Evolutionary conservation across 2,113 vertebrate species (phyloP).

Genomic region (Pyxicephalus adspersus): DNA sequence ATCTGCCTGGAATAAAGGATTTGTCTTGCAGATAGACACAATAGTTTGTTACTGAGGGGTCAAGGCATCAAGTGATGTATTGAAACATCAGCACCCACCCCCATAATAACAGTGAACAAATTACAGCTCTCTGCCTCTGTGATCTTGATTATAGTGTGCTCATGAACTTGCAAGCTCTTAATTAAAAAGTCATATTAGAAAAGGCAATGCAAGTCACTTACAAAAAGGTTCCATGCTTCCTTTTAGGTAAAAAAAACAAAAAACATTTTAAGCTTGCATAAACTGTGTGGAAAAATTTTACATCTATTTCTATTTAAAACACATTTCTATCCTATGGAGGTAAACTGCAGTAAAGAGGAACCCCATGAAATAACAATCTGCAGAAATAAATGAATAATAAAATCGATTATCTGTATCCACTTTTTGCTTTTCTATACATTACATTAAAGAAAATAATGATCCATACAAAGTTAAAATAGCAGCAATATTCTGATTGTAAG

Average conservation of each 20-base stretch:
- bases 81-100: slow-evolving; percentile 49
- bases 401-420: no score
- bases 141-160: slow-evolving; percentile 51
- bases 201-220: slow-evolving; percentile 30
- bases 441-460: no score
- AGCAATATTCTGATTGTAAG: no score
- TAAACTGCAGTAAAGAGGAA: no score
- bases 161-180: slow-evolving; percentile 50
- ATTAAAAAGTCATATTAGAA: slow-evolving; percentile 54
- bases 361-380: no score
- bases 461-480: no score
- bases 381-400: no score
- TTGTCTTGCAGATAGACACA: slow-evolving; percentile 47
- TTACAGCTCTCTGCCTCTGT: slow-evolving; percentile 43
- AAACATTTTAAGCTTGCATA: neutral
- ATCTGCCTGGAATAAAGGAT: slow-evolving; percentile 47
- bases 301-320: no score
- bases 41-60: slow-evolving; percentile 50
- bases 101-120: slow-evolving; percentile 50
- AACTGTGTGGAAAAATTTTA: no score
- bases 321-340: no score
- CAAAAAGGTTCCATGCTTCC: neutral
- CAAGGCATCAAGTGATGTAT: slow-evolving; percentile 50
- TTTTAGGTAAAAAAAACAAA: slow-evolving; percentile 35
- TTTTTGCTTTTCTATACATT: no score